Percentiles rank a stretch among this genome's conserved stretches.
These are phyloP conservation scores for Cosmopolites sordidus DNA, from an alignment of 2,888 invertebrate species.

Conservation along the genomic window DNA sequence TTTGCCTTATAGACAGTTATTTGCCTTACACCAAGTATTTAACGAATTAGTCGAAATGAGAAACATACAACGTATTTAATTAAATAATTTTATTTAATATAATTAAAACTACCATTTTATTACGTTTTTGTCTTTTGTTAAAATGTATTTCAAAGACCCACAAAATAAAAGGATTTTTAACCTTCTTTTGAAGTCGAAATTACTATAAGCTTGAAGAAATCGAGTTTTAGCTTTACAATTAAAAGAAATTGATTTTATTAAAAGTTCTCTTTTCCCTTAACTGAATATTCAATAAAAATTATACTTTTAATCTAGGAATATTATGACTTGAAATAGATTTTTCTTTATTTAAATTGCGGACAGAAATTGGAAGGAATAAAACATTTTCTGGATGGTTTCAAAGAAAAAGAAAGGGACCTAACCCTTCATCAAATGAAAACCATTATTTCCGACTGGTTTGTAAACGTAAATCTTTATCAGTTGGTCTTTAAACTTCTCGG, in stretches of 20 bases:
- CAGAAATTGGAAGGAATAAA: background rate
- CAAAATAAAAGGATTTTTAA: background rate
- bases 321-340: background rate
- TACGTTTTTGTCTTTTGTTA: background rate
- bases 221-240: conserved; percentile 15
- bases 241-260: conserved; percentile 18
- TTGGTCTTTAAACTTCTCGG: background rate
- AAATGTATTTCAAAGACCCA: background rate
- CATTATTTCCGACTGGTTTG: conserved; percentile 1
- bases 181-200: background rate
- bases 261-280: conserved; percentile 1
- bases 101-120: background rate
- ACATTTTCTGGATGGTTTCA: background rate
- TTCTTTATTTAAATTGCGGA: background rate
- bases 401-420: conserved; percentile 1
- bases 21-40: no score
- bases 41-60: no score
- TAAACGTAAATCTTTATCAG: conserved; percentile 1
- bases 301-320: background rate
- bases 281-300: background rate
- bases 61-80: background rate
- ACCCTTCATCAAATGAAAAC: background rate
- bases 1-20: no score
- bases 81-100: background rate
- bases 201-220: conserved; percentile 4